phyloP scores from a whole-genome alignment of 1,140 invertebrate genomes.

The Lepeophtheirus salmonis region DNA sequence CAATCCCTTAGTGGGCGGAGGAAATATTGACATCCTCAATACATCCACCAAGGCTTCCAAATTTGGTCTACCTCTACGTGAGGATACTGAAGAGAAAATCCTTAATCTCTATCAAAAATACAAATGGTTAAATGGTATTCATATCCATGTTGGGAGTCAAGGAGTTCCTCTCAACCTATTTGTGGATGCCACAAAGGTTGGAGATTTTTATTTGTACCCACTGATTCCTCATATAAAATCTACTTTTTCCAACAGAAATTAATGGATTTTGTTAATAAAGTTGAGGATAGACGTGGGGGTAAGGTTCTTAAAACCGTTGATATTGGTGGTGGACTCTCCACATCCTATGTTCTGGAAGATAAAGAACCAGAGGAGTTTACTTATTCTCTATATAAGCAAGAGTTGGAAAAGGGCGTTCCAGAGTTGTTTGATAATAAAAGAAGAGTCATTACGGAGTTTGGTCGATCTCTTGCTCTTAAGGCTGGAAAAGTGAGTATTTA shows the following conservation, averaged over 20 bases:
- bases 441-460: slow-evolving; percentile 16
- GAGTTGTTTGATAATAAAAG: slow-evolving; percentile 1
- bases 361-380: slow-evolving; percentile 13
- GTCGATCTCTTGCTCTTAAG: slow-evolving; percentile 13
- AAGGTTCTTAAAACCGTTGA: slow-evolving; percentile 3
- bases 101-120: slow-evolving; percentile 3
- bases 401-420: slow-evolving; percentile 1
- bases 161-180: slow-evolving; percentile 13
- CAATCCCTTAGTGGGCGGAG: slow-evolving; percentile 15
- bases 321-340: slow-evolving; percentile 16
- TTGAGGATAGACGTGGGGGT: background rate
- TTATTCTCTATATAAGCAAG: slow-evolving; percentile 6
- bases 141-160: slow-evolving; percentile 18
- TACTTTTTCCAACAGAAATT: too few species aligned
- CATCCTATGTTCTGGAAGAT: background rate
- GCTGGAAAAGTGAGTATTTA: background rate
- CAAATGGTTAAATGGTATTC: slow-evolving; percentile 9
- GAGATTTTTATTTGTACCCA: background rate
- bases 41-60: slow-evolving; percentile 13
- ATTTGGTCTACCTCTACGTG: slow-evolving; percentile 9
- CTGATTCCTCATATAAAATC: too few species aligned
- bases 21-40: slow-evolving; percentile 9
- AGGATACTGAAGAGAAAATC: slow-evolving; percentile 14
- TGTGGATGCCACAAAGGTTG: slow-evolving; percentile 8
- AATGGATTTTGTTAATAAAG: slow-evolving; percentile 10